Evolutionary conservation across 2,888 invertebrate genomes (phyloP), one percentile per base, ranked within the genome.

Genomic region (Therioaphis trifolii): DNA sequence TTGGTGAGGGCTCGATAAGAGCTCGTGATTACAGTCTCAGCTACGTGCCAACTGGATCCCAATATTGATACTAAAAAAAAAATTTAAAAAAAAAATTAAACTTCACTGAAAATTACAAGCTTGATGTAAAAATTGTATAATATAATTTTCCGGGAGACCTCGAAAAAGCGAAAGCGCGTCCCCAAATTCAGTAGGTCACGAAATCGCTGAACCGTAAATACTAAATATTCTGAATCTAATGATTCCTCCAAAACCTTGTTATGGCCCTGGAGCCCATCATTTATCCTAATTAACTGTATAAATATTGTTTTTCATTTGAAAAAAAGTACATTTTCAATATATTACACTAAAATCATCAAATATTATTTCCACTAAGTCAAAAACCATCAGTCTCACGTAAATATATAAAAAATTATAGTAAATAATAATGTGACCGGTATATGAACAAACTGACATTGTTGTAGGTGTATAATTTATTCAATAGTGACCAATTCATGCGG

Each of bases 11-110:
- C 96, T 88, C 94, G 93, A 91, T 97, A 97, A 84, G 95, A 93
- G 87, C 96, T 94, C 87, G 93, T 91, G 87, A 97, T 94, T 58
- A 93, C 92, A 29, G 95, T 93, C 86, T 91, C 91, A 55, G 96
- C 94, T 88, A 96, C 95, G 90, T 98, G 97, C 97, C 98, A 98
- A 88, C 94, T 93, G 69, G 97, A 96, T 79, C 97, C 96, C 89
- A 94, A 93, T 88, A 95, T 93, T 87, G 96, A 94, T 87, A 96
- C 96, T 96, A 91, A 78, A 91, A 91, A 85, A 63, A 71, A 29
- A 24, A 24, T 27, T 68, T 68, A 29, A 24, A n/a, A 43, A 18
- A 58, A 49, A 66, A 24, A 69, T 35, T 4, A 43, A 63, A 35
- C 18, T 14, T n/a, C 18, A 21, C 21, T 18, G n/a, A 49, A 27